A percentile compares a stretch with the other conserved stretches of the same genome.
Evolutionary conservation across 92 coral and sea anemone genomes (phyloP).

Genomic region (Porites cylindrica): DNA sequence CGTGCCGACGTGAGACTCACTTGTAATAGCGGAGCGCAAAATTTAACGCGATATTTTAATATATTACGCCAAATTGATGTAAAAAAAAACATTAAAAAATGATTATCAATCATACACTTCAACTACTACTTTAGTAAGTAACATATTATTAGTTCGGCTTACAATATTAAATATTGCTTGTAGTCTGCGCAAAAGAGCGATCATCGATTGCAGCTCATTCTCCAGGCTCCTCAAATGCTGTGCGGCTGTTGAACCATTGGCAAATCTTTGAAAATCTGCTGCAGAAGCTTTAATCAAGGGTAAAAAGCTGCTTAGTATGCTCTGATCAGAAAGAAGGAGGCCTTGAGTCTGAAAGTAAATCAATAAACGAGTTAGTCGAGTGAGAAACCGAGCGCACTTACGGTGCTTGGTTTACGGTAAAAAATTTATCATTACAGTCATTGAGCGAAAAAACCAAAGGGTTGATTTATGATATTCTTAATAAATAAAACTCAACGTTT

Average conservation of each 20-base stretch:
- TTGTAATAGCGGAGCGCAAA: no score
- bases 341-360: slow-evolving; percentile 13
- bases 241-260: slow-evolving; percentile 20
- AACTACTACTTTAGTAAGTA: neutral
- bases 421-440: no score
- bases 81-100: no score
- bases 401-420: no score
- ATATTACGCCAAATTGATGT: no score
- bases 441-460: no score
- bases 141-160: neutral
- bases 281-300: slow-evolving; percentile 7
- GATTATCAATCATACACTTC: neutral
- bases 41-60: no score
- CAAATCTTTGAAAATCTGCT: slow-evolving; percentile 5
- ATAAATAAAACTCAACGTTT: no score
- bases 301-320: slow-evolving; percentile 25
- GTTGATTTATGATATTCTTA: no score
- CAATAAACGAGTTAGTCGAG: neutral
- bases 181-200: neutral
- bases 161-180: neutral
- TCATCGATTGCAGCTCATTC: neutral
- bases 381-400: no score
- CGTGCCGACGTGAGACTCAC: no score
- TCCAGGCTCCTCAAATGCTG: slow-evolving; percentile 16
- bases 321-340: slow-evolving; percentile 22